These are phyloP conservation scores for Tortricodes alternella DNA, from an alignment of 2,888 invertebrate genomes.

Conservation along the genomic window DNA sequence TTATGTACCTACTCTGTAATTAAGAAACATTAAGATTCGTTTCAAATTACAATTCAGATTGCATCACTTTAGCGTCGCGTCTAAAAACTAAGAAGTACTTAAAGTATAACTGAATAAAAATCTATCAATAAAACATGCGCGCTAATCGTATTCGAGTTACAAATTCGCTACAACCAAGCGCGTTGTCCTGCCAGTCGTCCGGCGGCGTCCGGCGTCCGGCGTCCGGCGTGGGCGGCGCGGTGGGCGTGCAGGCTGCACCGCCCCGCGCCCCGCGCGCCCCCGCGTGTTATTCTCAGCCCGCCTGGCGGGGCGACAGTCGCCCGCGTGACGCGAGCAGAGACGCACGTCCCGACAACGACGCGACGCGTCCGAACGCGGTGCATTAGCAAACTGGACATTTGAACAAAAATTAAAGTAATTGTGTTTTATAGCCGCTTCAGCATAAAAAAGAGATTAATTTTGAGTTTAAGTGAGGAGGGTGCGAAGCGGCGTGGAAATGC, in stretches of 20 bases:
- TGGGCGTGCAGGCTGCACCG: constrained; percentile 76
- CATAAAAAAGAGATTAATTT: neutral
- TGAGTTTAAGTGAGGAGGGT: constrained; percentile 51
- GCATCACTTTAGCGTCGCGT: too few species aligned
- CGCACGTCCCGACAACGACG: constrained; percentile 62
- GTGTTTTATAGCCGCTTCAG: constrained; percentile 3
- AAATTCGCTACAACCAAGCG: constrained; percentile 19
- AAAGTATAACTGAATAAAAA: constrained; percentile 2
- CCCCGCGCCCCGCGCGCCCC: constrained; percentile 60
- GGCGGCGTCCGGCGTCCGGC: constrained; percentile 42
- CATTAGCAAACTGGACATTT: constrained; percentile 68
- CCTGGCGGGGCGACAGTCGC: constrained; percentile 76
- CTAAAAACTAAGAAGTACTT: constrained; percentile 1
- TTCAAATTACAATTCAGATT: too few species aligned
- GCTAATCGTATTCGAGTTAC: constrained; percentile 1
- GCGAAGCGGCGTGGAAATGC: constrained; percentile 67
- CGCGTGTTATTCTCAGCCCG: constrained; percentile 77
- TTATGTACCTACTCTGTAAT: too few species aligned
- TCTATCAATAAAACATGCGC: constrained; percentile 18
- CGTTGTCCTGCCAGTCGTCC: constrained; percentile 35
- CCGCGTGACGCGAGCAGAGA: constrained; percentile 75
- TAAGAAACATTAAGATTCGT: too few species aligned
- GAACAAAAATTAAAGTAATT: constrained; percentile 42
- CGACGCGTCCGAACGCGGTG: constrained; percentile 69
- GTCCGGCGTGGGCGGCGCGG: constrained; percentile 67